Evolutionary conservation across 2,113 vertebrate species (phyloP).

Genomic region (Mohoua ochrocephala): DNA sequence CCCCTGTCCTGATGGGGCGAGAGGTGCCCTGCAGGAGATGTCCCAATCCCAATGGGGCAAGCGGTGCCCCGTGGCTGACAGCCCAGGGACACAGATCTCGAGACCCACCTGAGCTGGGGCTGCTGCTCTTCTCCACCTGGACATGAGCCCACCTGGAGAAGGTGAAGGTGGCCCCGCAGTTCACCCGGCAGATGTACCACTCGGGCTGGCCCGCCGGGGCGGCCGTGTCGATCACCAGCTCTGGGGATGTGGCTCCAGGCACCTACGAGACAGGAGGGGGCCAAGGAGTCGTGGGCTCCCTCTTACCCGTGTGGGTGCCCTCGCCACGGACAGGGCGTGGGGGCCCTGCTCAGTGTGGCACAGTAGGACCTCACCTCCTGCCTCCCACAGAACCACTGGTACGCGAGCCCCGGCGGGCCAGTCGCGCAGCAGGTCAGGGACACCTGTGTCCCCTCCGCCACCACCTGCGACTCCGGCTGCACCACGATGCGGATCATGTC

Average conservation of each 20-base stretch:
- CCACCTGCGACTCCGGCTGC: slow-evolving; percentile 73
- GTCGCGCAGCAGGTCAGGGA: slow-evolving; percentile 70
- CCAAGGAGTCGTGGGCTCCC: background rate
- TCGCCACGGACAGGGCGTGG: accelerated
- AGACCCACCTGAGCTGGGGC: slow-evolving; percentile 64
- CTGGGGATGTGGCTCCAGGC: slow-evolving; percentile 55
- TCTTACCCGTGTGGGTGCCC: accelerated
- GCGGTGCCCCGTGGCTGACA: background rate
- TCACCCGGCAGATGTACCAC: slow-evolving; percentile 81
- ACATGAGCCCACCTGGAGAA: slow-evolving; percentile 82
- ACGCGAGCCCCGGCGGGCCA: slow-evolving; percentile 67
- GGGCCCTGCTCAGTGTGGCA: accelerated
- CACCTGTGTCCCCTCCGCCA: slow-evolving; percentile 48
- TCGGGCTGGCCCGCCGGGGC: background rate
- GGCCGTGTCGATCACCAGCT: slow-evolving; percentile 67
- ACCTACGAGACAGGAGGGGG: slow-evolving; percentile 50
- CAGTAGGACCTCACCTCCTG: slow-evolving; percentile 67
- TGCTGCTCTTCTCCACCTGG: slow-evolving; percentile 42
- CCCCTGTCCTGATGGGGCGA: accelerated
- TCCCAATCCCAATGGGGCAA: accelerated
- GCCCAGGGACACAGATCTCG: background rate
- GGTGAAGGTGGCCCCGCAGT: slow-evolving; percentile 63
- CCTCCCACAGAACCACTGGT: slow-evolving; percentile 85
- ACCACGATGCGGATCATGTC: slow-evolving; percentile 67
- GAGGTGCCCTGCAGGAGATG: background rate